phyloP scores from a whole-genome alignment of 2,113 vertebrate species.

The Speoplatyrhinus poulsoni region DNA sequence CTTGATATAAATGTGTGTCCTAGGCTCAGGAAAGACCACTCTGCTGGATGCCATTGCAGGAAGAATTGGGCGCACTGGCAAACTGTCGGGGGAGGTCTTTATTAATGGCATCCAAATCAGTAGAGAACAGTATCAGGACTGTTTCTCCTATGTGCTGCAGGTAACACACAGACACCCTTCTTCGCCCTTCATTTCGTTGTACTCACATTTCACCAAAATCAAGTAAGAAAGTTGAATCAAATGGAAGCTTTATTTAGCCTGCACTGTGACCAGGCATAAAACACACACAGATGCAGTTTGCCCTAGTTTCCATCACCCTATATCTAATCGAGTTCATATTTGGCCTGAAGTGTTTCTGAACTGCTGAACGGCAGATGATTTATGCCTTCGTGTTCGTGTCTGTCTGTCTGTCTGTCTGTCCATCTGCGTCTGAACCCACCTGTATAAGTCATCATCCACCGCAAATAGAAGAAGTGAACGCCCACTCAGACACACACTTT shows the following conservation, averaged over 20 bases:
- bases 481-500: constrained; percentile 20
- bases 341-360: background rate
- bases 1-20: background rate
- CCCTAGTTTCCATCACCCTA: constrained; percentile 10
- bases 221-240: background rate
- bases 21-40: constrained; percentile 95
- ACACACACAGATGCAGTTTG: constrained; percentile 11
- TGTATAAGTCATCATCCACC: background rate
- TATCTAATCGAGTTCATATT: constrained; percentile 18
- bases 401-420: background rate
- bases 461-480: background rate
- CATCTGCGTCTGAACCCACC: constrained; percentile 12
- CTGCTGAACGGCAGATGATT: too few species aligned
- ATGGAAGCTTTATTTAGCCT: background rate
- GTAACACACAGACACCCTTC: constrained; percentile 60
- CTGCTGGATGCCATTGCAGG: constrained; percentile 89
- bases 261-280: background rate
- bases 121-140: constrained; percentile 87
- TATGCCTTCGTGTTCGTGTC: background rate
- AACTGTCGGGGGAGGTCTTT: constrained; percentile 82
- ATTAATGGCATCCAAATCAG: constrained; percentile 85
- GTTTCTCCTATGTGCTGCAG: constrained; percentile 94
- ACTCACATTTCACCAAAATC: background rate
- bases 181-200: too few species aligned
- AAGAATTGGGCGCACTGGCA: constrained; percentile 77